Conservation (phyloP, 30 jellyfish, hydroid and myxozoan genomes). For the Turritopsis dohrnii region DNA sequence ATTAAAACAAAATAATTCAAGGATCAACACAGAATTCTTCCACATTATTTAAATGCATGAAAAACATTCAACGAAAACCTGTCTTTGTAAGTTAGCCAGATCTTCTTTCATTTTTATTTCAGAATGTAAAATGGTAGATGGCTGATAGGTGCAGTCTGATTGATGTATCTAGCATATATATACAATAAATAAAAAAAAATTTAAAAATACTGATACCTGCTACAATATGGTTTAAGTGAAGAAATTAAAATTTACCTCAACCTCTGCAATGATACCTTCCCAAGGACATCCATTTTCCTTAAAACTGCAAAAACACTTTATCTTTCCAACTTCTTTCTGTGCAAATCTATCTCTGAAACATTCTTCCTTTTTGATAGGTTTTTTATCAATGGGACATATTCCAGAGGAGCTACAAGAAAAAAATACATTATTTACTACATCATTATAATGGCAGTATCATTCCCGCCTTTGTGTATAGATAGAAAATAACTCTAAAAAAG, state of each 20-base stretch:
- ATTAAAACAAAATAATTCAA: neutral
- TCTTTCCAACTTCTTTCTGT: neutral
- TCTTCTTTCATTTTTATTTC: neutral
- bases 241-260: neutral
- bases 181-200: no score
- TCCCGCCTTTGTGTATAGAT: no score
- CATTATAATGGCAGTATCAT: no score
- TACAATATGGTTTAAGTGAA: no score
- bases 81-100: neutral
- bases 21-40: neutral
- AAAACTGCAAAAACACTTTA: neutral
- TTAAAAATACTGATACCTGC: no score
- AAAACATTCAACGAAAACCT: neutral
- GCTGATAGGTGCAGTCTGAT: neutral
- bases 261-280: neutral
- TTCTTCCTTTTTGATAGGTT: neutral
- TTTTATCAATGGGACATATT: neutral
- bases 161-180: neutral
- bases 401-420: neutral
- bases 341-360: neutral
- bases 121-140: neutral
- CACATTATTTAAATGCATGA: neutral
- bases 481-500: no score
- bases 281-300: slow-evolving; percentile 2
- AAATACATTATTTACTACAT: no score